These are phyloP conservation scores for Acrocyrtus sp. DNA, from an alignment of 2,888 invertebrate species.

Conservation along the genomic window DNA sequence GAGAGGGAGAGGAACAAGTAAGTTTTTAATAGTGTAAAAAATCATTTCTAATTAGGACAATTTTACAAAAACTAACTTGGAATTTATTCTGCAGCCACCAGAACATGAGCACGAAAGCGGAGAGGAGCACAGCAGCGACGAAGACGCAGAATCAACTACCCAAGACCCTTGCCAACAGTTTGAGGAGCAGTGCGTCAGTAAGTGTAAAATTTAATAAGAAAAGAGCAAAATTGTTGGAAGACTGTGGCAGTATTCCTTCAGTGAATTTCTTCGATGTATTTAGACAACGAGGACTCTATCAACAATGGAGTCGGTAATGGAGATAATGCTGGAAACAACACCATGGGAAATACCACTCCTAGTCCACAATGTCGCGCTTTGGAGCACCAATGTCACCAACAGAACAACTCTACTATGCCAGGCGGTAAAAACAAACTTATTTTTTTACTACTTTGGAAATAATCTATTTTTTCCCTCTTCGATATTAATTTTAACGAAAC, in stretches of 20 bases:
- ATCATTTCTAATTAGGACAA: neutral
- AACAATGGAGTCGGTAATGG: conserved; percentile 1
- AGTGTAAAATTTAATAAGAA: no score
- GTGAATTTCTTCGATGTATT: no score
- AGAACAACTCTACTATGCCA: conserved; percentile 12
- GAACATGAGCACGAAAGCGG: no score
- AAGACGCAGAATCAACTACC: conserved; percentile 23
- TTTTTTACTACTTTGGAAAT: neutral
- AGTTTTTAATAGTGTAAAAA: neutral
- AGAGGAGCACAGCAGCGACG: no score
- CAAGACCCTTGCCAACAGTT: conserved; percentile 21
- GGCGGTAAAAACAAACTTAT: neutral
- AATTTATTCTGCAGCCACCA: no score
- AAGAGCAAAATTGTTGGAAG: no score
- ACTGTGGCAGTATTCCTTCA: neutral
- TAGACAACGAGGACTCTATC: no score
- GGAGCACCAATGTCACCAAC: conserved; percentile 6
- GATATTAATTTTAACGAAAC: neutral
- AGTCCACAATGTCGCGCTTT: conserved; percentile 6
- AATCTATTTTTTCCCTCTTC: neutral
- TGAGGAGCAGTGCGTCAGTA: conserved; percentile 19
- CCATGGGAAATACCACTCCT: neutral
- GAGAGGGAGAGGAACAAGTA: conserved; percentile 8
- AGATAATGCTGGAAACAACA: neutral
- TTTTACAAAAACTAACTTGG: neutral